A percentile compares a stretch with the other conserved stretches of the same genome.
Conservation (phyloP, 2,888 invertebrate species). For the Drosophila setosimentum region DNA sequence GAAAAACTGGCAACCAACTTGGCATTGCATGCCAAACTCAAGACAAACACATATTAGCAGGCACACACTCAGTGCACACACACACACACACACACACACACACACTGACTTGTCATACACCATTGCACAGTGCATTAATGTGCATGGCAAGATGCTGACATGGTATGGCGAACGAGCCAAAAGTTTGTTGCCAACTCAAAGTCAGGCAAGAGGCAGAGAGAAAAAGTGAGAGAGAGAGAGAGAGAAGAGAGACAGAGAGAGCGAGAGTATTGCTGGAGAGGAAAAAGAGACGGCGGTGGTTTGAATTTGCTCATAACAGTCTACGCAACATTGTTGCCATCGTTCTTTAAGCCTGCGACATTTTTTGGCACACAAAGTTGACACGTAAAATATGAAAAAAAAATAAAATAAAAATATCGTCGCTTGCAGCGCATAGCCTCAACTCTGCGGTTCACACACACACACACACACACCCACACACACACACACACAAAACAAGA, state of each 20-base stretch:
- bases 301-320: constrained; percentile 47
- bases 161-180: constrained; percentile 50
- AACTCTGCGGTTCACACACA: constrained; percentile 30
- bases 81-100: constrained; percentile 5
- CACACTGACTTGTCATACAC: constrained; percentile 40
- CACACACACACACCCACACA: constrained; percentile 27
- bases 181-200: constrained; percentile 59
- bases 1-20: constrained; percentile 62
- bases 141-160: constrained; percentile 62
- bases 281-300: not conserved
- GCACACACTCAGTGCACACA: constrained; percentile 3
- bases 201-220: constrained; percentile 4
- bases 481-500: constrained; percentile 15
- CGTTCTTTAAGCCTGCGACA: constrained; percentile 37
- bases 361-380: constrained; percentile 72
- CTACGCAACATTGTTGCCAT: constrained; percentile 58
- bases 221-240: not conserved
- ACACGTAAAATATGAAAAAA: constrained; percentile 75
- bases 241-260: not conserved
- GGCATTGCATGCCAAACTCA: constrained; percentile 53
- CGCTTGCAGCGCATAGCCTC: constrained; percentile 29
- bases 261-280: not conserved
- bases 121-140: constrained; percentile 66
- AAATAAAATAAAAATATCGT: constrained; percentile 5
- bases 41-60: constrained; percentile 32